phyloP scores from a whole-genome alignment of 2,113 vertebrate species.

The Rhinoderma darwinii region DNA sequence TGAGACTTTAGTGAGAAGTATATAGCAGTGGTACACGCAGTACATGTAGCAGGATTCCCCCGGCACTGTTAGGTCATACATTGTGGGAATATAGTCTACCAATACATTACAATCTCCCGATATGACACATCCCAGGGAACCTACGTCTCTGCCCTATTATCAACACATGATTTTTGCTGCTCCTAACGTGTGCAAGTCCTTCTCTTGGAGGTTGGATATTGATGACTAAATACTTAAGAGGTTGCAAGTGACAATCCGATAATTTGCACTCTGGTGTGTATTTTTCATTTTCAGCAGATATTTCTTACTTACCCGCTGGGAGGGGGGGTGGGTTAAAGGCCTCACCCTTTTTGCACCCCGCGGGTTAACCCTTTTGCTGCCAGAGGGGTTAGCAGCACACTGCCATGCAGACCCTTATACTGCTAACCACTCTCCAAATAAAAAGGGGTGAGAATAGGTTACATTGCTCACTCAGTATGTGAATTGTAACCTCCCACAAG shows the following conservation, averaged over 20 bases:
- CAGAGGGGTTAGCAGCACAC: conserved; percentile 23
- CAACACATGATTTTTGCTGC: conserved; percentile 73
- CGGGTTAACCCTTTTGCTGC: conserved; percentile 26
- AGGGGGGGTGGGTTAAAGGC: background rate
- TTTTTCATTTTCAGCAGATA: conserved; percentile 75
- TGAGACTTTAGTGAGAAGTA: conserved; percentile 5
- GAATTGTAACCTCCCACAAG: conserved; percentile 72
- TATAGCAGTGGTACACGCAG: conserved; percentile 4
- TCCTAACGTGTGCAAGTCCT: conserved; percentile 66
- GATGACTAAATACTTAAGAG: conserved; percentile 81
- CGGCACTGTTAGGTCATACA: background rate
- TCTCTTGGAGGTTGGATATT: conserved; percentile 75
- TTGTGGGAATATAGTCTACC: background rate
- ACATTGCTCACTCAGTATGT: conserved; percentile 69
- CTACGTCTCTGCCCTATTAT: conserved; percentile 68
- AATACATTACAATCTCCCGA: conserved; percentile 32
- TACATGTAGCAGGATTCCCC: background rate
- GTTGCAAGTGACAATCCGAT: conserved; percentile 89
- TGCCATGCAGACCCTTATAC: background rate
- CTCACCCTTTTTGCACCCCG: background rate
- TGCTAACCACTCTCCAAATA: background rate
- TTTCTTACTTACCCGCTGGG: conserved; percentile 58
- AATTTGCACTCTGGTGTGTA: conserved; percentile 84
- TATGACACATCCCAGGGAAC: conserved; percentile 67
- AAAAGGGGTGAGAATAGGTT: conserved; percentile 65